Base-by-base conservation (phyloP, 2,888 invertebrate species). In the Taphrorychus bicolor region DNA sequence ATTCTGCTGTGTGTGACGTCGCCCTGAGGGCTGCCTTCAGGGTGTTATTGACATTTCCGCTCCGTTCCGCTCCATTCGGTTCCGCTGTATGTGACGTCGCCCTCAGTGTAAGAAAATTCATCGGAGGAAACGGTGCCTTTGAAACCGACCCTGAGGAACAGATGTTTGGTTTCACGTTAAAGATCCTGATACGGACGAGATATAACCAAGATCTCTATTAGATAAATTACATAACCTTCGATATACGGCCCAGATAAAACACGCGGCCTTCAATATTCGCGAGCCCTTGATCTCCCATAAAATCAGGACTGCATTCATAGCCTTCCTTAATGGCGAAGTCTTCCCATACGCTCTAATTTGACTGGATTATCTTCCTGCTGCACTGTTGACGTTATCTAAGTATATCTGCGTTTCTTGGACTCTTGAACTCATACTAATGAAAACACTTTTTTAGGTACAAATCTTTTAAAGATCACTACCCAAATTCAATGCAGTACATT, bases 341-440 rank as follows among this genome's bases (percentile, higher is more conserved):
- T 91, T 95, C 73, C 96, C 95, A 14, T 94, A 94, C 73, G 95
- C 95, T 0, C 85, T 97, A 22, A 91, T 97, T 70, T 91, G 94
- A 11, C 0, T 91, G 92, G 60, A 88, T 97, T n/a, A 96, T 97
- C 68, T 87, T 96, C 41, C 87, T 97, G 1, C 87, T 95, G 5
- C 5, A 86, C 92, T 9, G 91, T 93, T 57, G 97, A 95, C 3
- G 95, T 97, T 53, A 89, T 95, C 58, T 96, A n/a, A n/a, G n/a
- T n/a, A 97, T 79, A 94, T 97, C 69, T 95, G 96, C 81, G 90
- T 95, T 59, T 95, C 95, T 0, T 97, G 96, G 94, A 93, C 94
- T 0, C 16, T 9, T 16, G 14, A 14, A 5, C 22, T 9, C 11
- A 18, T n/a, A n/a, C n/a, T 48, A 18, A 32, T 32, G 18, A 23